phyloP scores from a whole-genome alignment of 2,797 vertebrate species.

The Erethizon dorsatum region DNA sequence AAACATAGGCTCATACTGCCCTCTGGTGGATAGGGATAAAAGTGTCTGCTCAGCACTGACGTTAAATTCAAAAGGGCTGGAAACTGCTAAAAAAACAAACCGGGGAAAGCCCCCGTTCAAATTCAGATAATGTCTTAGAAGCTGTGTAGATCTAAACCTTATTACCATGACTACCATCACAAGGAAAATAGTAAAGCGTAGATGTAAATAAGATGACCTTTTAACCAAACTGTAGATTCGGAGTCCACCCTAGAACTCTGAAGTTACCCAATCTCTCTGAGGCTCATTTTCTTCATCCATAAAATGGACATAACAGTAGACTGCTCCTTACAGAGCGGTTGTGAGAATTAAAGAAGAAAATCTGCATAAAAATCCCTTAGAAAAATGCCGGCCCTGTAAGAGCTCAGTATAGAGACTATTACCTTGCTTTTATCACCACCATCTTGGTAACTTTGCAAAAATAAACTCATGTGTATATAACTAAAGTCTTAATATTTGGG shows the following conservation, averaged over 20 bases:
- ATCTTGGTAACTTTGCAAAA: not conserved
- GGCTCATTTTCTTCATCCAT: not conserved
- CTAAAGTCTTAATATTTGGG: not conserved
- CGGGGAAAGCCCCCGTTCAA: not conserved
- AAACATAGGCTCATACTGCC: constrained; percentile 65
- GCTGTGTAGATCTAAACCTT: not conserved
- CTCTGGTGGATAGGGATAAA: constrained; percentile 41
- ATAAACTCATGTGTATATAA: not conserved
- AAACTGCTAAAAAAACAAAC: not conserved
- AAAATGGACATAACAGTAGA: not conserved
- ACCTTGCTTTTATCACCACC: not conserved
- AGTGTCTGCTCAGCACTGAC: not conserved
- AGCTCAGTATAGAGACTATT: not conserved
- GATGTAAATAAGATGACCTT: not conserved
- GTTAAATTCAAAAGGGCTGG: not conserved
- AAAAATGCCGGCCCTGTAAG: not conserved
- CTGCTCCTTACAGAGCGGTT: rapidly evolving
- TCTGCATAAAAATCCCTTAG: not conserved
- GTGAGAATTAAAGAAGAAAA: constrained; percentile 14
- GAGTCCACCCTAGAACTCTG: not conserved
- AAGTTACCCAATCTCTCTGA: not conserved
- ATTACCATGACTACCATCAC: not conserved
- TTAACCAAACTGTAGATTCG: not conserved
- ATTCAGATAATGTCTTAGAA: not conserved
- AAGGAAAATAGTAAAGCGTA: not conserved